Base-by-base conservation (phyloP, 2,113 vertebrate species). In the Psittacara wagleri region DNA sequence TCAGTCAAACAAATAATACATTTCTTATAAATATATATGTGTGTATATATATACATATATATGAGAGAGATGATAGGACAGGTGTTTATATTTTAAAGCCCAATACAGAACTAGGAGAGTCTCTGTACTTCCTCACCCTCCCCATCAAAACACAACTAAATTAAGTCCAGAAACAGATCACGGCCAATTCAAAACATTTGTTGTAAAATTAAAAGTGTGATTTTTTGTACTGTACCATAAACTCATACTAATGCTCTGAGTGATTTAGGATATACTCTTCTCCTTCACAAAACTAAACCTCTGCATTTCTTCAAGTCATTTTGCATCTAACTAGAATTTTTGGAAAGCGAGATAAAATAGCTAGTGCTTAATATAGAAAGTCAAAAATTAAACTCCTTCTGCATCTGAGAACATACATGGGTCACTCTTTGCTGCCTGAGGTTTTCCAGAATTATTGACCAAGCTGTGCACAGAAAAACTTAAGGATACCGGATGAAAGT, bases 311-410 rank as follows among this genome's bases (percentile, higher is more conserved):
- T 87, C 78, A 94, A 95, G 93, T 93, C 29, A 44, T 91, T 93
- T 95, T 93, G 92, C 83, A 79, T 82, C 91, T 95, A 90, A 86
- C 80, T 94, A 96, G 91, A 52, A 72, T 73, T 97, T 97, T 96
- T 97, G 94, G 97, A 97, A 96, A 97, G 96, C 91, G 29, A 97
- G 97, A 97, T 93, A 52, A 95, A 96, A 87, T 93, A 95, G 83
- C 96, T 92, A 97, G 95, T 96, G 90, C 95, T 97, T 95, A 74
- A 90, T 90, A 90, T 84, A 98, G 95, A 95, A 88, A 95, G 77
- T 86, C 41, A 95, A 96, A 95, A 95, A 89, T 92, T 95, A 93
- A 97, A 97, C 83, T 95, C 96, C 94, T 95, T 95, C 92, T 96
- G 84, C 95, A 48, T 96, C 54, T 94, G 86, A 94, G 80, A 86